Percentiles rank a stretch among this genome's conserved stretches.
Conservation (phyloP, 2,113 vertebrate species). For the Halichoerus grypus region DNA sequence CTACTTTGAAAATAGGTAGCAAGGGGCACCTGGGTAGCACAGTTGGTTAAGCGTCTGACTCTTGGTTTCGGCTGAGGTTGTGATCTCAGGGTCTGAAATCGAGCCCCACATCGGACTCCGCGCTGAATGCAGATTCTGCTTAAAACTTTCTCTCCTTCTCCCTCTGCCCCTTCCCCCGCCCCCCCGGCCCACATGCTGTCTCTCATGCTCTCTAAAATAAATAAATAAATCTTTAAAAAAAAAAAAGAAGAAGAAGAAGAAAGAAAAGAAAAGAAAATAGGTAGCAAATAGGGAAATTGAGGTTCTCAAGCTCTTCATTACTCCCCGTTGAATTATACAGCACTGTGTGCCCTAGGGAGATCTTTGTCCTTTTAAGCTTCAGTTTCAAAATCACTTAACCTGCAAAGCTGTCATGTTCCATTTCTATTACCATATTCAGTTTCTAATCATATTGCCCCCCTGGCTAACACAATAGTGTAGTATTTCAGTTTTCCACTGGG, state of each 20-base stretch:
- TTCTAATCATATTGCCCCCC: background rate
- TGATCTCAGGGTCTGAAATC: background rate
- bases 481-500: background rate
- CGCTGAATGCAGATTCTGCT: background rate
- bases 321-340: background rate
- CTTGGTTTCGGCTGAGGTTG: background rate
- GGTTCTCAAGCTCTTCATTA: background rate
- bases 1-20: background rate
- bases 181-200: background rate
- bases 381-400: conserved; percentile 51
- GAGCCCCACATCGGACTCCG: background rate
- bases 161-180: background rate
- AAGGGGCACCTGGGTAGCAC: background rate
- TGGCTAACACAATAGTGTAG: background rate
- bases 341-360: background rate
- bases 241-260: background rate
- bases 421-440: background rate
- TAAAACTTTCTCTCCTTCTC: background rate
- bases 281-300: background rate
- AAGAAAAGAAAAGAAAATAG: background rate
- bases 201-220: background rate
- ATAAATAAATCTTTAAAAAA: background rate
- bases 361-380: conserved; percentile 32
- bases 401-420: background rate
- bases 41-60: background rate